Conservation (phyloP, 1,140 invertebrate genomes). For the Charaxes varanes region DNA sequence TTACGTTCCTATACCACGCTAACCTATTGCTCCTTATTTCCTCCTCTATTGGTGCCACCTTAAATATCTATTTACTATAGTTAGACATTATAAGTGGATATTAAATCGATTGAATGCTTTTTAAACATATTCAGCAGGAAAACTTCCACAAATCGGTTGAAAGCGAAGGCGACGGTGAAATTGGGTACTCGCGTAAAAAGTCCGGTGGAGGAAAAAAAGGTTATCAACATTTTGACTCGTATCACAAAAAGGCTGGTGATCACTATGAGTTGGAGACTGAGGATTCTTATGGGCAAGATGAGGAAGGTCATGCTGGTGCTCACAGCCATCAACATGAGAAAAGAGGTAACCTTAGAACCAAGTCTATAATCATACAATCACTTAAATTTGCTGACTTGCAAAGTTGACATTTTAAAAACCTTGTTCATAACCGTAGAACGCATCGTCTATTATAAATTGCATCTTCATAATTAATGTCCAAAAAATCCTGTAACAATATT, state of each 20-base stretch:
- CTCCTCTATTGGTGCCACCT: too few species aligned
- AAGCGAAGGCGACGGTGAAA: constrained; percentile 76
- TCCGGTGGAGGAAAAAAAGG: constrained; percentile 79
- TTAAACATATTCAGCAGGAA: constrained; percentile 47
- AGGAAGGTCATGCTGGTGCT: constrained; percentile 50
- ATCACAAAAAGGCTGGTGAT: constrained; percentile 82
- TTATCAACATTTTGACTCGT: constrained; percentile 82
- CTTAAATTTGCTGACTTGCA: constrained; percentile 32
- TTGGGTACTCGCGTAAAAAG: constrained; percentile 78
- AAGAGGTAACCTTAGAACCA: constrained; percentile 41
- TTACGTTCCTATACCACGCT: too few species aligned
- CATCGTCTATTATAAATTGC: too few species aligned
- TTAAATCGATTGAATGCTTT: too few species aligned
- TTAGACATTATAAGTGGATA: too few species aligned
- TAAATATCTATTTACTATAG: too few species aligned
- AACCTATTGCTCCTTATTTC: too few species aligned
- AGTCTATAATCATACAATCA: constrained; percentile 27
- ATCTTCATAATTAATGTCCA: too few species aligned
- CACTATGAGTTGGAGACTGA: constrained; percentile 81
- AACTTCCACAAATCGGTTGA: constrained; percentile 61
- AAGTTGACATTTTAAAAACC: constrained; percentile 35
- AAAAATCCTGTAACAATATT: too few species aligned
- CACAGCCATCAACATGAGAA: constrained; percentile 53
- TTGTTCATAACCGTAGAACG: too few species aligned
- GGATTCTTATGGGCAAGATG: constrained; percentile 74